These are phyloP conservation scores for Linnaemya vulpina DNA, from an alignment of 2,888 invertebrate species.

Conservation along the genomic window DNA sequence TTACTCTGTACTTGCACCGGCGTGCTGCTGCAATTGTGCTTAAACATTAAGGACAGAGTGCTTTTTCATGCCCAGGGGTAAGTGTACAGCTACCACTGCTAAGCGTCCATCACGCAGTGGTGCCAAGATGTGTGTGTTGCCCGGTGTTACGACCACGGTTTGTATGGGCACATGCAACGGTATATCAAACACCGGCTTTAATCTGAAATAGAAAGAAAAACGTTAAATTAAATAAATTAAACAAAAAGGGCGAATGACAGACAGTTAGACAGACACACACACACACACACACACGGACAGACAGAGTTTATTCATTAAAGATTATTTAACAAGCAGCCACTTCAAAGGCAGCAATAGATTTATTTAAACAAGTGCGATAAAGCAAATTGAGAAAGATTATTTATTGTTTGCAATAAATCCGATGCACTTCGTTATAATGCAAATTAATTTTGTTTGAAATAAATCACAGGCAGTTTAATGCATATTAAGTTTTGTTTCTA, in stretches of 20 bases:
- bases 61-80: slow-evolving; percentile 80
- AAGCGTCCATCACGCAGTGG: slow-evolving; percentile 85
- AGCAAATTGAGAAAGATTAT: not conserved
- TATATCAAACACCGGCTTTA: slow-evolving; percentile 84
- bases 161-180: slow-evolving; percentile 84
- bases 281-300: too few relatives aligned
- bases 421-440: not conserved
- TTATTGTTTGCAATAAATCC: not conserved
- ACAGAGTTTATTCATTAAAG: not conserved
- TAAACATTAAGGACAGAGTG: slow-evolving; percentile 83
- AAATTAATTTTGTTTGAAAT: slow-evolving; percentile 4
- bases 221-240: too few relatives aligned
- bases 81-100: slow-evolving; percentile 83
- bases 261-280: too few relatives aligned
- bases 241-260: not conserved
- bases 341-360: slow-evolving; percentile 30
- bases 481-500: not conserved
- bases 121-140: slow-evolving; percentile 85
- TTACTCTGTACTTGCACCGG: not conserved
- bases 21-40: not conserved
- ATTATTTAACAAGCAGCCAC: slow-evolving; percentile 5
- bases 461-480: not conserved
- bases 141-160: slow-evolving; percentile 84
- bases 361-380: not conserved
- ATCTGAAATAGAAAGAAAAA: slow-evolving; percentile 77